Evolutionary conservation across 2,113 vertebrate species (phyloP), one percentile per base, ranked within the genome.

Genomic region (Vombatus ursinus): DNA sequence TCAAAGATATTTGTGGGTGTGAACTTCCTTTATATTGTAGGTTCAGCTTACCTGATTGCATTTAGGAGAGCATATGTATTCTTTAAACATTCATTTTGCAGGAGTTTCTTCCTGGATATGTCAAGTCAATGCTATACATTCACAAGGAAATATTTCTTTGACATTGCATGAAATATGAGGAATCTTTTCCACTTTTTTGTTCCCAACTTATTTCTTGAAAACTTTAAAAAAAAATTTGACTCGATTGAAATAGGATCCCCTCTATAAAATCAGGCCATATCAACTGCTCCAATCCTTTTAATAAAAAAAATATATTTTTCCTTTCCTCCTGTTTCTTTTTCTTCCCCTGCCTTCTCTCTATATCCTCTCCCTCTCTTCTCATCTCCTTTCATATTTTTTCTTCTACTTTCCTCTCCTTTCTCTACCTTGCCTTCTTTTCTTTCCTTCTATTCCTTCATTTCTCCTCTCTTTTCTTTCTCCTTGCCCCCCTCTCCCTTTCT

Each of bases 1-100:
- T 98, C 98, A 97, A 51, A 97, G 96, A 97, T 98, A 98, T 98
- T 98, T 98, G 96, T 98, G 94, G 57, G 90, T 96, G 95, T 50
- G 97, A 97, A 95, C 92, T 96, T 97, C 97, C 96, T 96, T 98
- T 97, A 96, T 89, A 50, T 96, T 97, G 93, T 96, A 93, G 53
- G 91, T 95, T 98, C 97, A 22, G 0, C 92, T 97, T 98, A 92
- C 61, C 98, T 98, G 97, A 97, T 96, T 98, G 97, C 90, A 7
- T 96, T 97, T 98, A 96, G 94, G 97, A 89, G 96, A 98, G 96
- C 95, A 98, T 98, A 96, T 97, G 95, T 97, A 95, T 97, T 97
- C 97, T 97, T 97, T 91, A 98, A 97, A 96, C 92, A 96, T 98
- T 97, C 94, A 93, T 98, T 96, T 68, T 95, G 50, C 61, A 89